Base-by-base conservation (phyloP, 2,113 vertebrate genomes). In the Cheilinus undulatus region DNA sequence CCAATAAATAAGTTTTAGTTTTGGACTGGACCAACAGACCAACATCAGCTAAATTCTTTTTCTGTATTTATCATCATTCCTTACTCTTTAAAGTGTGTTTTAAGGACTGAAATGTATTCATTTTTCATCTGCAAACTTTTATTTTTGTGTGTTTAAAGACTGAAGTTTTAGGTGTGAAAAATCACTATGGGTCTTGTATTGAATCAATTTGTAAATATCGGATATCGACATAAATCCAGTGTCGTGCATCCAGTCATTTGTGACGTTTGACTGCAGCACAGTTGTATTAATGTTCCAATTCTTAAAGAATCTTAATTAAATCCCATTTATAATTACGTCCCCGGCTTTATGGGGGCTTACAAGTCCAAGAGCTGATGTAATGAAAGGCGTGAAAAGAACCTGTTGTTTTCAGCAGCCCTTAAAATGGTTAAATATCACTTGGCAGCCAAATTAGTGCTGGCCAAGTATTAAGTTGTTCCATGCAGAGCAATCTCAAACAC, bases 341-440 rank as follows among this genome's bases (percentile, higher is more conserved):
- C 68, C 34, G 23, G 86, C 73, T 87, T 87, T 73, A 74, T 50
- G 51, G 42, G 40, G 63, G 65, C 75, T 91, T 84, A 85, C 58
- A 30, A 54, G 77, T 78, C 76, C 73, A 78, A 74, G 60, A 38
- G 68, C 83, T 89, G 77, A 88, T 84, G 82, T 82, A 89, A 88
- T 5, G 3, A 46, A 52, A 74, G 45, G 81, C 5, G 80, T 84
- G 70, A 90, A 88, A 83, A 79, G 80, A 58, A 61, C 60, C 78
- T 76, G 78, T 90, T 89, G 83, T 89, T 90, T n/a, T 88, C 67
- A 67, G 71, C 5, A 15, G 75, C 73, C 43, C 78, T 87, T 76
- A 58, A 84, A 86, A 83, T 69, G 51, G 75, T 82, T 80, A 77
- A 80, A 88, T 84, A 79, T 32, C 26, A 45, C 68, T 15, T 51